Evolutionary conservation across 2,797 vertebrate species (phyloP).

Genomic region (Pangasius larnaudii): DNA sequence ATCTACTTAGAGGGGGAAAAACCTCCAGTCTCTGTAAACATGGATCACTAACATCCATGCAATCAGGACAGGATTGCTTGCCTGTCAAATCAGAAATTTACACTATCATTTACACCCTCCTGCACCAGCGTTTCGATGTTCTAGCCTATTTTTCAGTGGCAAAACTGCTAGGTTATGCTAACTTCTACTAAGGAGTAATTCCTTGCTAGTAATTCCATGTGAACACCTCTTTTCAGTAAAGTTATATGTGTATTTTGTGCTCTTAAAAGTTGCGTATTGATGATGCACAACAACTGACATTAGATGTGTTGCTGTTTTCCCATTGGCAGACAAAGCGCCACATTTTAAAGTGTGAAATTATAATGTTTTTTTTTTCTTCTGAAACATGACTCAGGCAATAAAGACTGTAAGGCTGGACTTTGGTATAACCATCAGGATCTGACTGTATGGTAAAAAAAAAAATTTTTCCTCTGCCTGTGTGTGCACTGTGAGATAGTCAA

Average conservation of each 20-base stretch:
- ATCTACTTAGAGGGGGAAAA: neutral
- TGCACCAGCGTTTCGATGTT: neutral
- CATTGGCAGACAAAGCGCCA: neutral
- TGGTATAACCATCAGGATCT: neutral
- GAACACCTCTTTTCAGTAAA: neutral
- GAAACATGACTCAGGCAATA: neutral
- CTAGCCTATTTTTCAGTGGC: neutral
- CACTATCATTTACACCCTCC: neutral
- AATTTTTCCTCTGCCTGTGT: neutral
- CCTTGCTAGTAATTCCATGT: neutral
- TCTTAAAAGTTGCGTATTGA: neutral
- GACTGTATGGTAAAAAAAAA: neutral
- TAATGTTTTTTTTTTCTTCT: neutral
- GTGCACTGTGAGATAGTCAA: neutral
- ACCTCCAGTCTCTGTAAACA: neutral
- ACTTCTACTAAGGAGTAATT: neutral
- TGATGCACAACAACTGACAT: neutral
- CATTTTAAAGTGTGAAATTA: neutral
- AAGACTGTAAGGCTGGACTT: neutral
- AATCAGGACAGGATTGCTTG: neutral
- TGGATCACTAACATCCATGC: neutral
- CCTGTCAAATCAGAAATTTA: neutral
- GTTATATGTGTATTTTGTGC: neutral
- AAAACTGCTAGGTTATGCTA: neutral
- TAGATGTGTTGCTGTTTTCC: neutral